These are phyloP conservation scores for Microvelia longipes DNA, from an alignment of 1,140 invertebrate genomes.

Conservation along the genomic window DNA sequence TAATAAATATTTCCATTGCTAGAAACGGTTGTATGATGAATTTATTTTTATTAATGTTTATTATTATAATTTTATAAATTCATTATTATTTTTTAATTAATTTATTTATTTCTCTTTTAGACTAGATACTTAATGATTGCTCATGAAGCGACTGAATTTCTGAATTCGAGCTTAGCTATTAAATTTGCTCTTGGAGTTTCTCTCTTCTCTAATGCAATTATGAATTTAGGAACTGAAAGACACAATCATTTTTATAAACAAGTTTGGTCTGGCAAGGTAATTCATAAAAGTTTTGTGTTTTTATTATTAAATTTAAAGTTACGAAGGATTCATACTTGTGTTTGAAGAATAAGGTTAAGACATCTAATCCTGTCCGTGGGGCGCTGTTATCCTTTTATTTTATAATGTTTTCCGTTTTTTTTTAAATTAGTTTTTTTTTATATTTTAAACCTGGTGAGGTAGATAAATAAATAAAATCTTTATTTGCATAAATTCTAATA, in stretches of 20 bases:
- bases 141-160: slow-evolving; percentile 48
- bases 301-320: neutral
- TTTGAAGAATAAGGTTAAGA: neutral
- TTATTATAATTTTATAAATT: no score
- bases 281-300: slow-evolving; percentile 16
- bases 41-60: no score
- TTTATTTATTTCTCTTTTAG: slow-evolving; percentile 27
- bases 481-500: no score
- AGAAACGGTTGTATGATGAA: no score
- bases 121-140: slow-evolving; percentile 51
- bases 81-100: no score
- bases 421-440: no score
- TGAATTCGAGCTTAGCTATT: slow-evolving; percentile 48
- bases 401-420: neutral
- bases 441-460: no score
- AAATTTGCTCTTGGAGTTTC: slow-evolving; percentile 49
- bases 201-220: slow-evolving; percentile 49
- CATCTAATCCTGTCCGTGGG: neutral
- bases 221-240: slow-evolving; percentile 56
- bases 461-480: no score
- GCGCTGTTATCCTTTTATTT: neutral
- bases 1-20: no score
- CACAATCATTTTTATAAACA: slow-evolving; percentile 54
- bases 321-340: neutral
- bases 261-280: slow-evolving; percentile 49